These are phyloP conservation scores for Sapayoa aenigma DNA, from an alignment of 2,113 vertebrate species.

Conservation along the genomic window DNA sequence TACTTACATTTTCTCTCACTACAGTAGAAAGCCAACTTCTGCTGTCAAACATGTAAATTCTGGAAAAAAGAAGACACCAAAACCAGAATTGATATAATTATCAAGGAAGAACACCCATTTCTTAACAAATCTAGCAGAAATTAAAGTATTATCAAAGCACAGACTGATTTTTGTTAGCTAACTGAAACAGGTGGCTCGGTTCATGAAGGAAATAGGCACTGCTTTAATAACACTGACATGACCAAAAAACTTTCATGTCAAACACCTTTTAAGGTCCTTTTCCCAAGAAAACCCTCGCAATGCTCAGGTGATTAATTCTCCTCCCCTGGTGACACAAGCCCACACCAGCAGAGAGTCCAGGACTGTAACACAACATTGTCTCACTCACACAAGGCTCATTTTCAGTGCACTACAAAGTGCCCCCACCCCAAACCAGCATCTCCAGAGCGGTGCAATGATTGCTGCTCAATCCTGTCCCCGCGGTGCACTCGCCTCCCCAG, in stretches of 20 bases:
- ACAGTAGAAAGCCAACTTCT: conserved; percentile 63
- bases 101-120: background rate
- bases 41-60: conserved; percentile 69
- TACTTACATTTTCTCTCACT: conserved; percentile 63
- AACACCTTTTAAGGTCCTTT: background rate
- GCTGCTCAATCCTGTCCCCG: background rate
- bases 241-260: background rate
- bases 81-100: background rate
- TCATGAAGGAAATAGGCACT: background rate
- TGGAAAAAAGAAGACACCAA: background rate
- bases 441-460: background rate
- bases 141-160: background rate
- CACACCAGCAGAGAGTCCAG: background rate
- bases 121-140: background rate
- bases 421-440: background rate
- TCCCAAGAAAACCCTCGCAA: background rate
- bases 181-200: background rate
- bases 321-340: background rate
- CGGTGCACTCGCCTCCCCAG: background rate
- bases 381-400: background rate
- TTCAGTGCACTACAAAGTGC: background rate
- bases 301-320: background rate
- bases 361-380: background rate
- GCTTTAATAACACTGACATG: background rate
- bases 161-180: background rate